Evolutionary conservation across 2,797 vertebrate species (phyloP).

Genomic region (Scolopax rusticola): DNA sequence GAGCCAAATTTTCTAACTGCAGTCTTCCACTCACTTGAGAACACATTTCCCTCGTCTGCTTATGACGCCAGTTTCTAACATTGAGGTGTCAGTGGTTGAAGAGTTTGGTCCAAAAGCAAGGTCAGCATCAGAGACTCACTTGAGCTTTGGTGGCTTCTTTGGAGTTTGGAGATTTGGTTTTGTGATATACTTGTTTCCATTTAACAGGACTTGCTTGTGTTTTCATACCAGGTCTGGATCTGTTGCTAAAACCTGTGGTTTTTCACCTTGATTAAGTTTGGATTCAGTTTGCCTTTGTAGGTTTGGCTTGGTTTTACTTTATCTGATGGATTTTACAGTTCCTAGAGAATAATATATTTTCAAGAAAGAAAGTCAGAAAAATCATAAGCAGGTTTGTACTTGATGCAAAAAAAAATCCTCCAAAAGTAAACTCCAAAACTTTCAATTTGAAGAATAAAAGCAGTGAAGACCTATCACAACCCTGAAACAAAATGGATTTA

Average conservation of each 20-base stretch:
- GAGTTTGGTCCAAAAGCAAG: not conserved
- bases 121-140: fast-evolving
- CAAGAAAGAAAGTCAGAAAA: not conserved
- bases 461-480: not conserved
- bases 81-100: not conserved
- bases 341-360: not conserved
- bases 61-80: not conserved
- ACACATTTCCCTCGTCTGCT: not conserved
- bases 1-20: not conserved
- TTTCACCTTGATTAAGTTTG: not conserved
- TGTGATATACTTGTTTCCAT: not conserved
- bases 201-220: not conserved
- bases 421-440: not conserved
- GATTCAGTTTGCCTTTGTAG: not conserved
- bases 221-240: not conserved
- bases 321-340: not conserved
- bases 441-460: not conserved
- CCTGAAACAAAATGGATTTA: not conserved
- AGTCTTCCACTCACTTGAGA: not conserved
- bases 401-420: not conserved
- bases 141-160: not conserved
- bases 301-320: not conserved
- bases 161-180: not conserved
- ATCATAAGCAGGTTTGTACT: not conserved
- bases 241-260: not conserved